Evolutionary conservation across 2,797 vertebrate genomes (phyloP).

Genomic region (Gymnocypris eckloni): DNA sequence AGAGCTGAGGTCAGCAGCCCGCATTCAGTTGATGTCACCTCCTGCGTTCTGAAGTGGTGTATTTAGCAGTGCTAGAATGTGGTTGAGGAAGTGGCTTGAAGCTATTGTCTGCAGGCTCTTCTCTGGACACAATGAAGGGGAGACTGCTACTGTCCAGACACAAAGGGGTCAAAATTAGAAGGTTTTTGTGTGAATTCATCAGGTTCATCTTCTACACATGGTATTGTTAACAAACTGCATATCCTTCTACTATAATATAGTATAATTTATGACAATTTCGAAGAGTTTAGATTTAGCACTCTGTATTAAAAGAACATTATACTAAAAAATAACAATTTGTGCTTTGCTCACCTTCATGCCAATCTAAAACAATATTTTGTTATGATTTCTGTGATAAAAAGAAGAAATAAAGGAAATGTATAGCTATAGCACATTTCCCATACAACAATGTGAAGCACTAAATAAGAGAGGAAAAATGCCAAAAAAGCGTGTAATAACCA

Average conservation of each 20-base stretch:
- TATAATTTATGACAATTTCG: neutral
- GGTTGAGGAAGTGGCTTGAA: constrained; percentile 55
- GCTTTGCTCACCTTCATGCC: neutral
- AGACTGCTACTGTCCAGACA: constrained; percentile 3
- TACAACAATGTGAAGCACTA: neutral
- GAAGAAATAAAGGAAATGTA: neutral
- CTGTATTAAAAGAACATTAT: neutral
- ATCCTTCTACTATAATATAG: neutral
- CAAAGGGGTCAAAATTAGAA: neutral
- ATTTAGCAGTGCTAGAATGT: constrained; percentile 47
- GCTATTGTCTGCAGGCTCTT: constrained; percentile 34
- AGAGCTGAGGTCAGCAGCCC: constrained; percentile 32
- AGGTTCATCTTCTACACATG: neutral
- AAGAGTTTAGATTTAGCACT: neutral
- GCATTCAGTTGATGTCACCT: constrained; percentile 45
- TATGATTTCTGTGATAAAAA: neutral
- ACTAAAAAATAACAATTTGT: neutral
- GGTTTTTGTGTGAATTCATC: neutral
- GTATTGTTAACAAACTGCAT: neutral
- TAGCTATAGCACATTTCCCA: neutral
- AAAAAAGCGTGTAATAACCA: neutral
- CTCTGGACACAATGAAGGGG: constrained; percentile 26
- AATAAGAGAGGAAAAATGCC: neutral
- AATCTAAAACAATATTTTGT: neutral
- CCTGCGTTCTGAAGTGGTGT: constrained; percentile 41